Evolutionary conservation across 2,888 invertebrate species (phyloP).

Genomic region (Latrodectus hesperus): DNA sequence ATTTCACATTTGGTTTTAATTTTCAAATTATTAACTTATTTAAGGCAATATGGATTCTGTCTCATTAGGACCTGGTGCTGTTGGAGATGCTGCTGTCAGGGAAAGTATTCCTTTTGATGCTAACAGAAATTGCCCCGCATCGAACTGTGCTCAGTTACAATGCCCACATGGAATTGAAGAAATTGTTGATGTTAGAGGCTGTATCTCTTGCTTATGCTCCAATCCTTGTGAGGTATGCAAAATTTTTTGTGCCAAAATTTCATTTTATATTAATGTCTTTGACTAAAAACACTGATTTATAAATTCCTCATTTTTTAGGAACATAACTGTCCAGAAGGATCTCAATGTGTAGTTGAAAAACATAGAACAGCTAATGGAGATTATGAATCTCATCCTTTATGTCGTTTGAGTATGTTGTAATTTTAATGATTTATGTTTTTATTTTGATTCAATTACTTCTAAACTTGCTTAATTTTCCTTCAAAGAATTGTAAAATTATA

Average conservation of each 20-base stretch:
- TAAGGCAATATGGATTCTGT: background rate
- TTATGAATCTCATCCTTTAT: constrained; percentile 79
- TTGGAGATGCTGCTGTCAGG: constrained; percentile 49
- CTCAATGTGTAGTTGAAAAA: constrained; percentile 82
- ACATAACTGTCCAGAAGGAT: constrained; percentile 80
- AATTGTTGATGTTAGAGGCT: constrained; percentile 79
- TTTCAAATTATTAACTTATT: background rate
- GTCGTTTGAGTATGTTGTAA: constrained; percentile 80
- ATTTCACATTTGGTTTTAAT: background rate
- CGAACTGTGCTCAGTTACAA: constrained; percentile 80
- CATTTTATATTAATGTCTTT: background rate
- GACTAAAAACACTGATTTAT: background rate
- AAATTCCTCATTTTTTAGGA: constrained; percentile 57
- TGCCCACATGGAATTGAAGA: constrained; percentile 83
- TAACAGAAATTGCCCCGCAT: constrained; percentile 71
- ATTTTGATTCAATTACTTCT: too few species aligned
- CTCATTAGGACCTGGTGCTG: constrained; percentile 36
- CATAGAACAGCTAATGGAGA: constrained; percentile 75
- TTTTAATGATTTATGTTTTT: too few species aligned
- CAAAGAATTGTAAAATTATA: too few species aligned
- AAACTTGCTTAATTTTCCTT: too few species aligned
- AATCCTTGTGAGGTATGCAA: constrained; percentile 81
- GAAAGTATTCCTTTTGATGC: constrained; percentile 27
- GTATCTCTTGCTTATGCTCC: constrained; percentile 83
- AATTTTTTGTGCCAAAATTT: background rate